Conservation (phyloP, 2,113 vertebrate genomes). For the Mormyrus lacerda region DNA sequence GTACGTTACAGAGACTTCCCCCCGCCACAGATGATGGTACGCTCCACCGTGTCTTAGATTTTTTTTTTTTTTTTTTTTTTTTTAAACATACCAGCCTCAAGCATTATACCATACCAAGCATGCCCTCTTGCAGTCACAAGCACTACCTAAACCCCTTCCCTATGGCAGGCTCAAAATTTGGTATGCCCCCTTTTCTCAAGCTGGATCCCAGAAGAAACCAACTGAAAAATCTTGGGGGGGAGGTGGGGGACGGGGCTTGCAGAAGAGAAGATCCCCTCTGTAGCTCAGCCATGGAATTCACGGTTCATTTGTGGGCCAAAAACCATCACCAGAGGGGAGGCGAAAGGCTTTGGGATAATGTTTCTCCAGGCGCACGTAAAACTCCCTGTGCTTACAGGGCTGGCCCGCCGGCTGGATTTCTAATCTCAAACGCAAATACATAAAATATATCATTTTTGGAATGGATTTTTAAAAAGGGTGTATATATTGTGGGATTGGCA, state of each 20-base stretch:
- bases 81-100: background rate
- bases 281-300: conserved; percentile 7
- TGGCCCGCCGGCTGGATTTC: background rate
- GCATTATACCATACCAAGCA: background rate
- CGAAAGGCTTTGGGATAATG: conserved; percentile 12
- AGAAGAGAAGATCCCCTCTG: background rate
- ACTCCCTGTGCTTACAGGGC: conserved; percentile 4
- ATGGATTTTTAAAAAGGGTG: background rate
- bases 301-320: background rate
- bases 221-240: background rate
- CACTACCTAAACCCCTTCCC: background rate
- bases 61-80: background rate
- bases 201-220: background rate
- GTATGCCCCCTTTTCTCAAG: background rate
- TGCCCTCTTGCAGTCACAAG: background rate
- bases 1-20: conserved; percentile 44
- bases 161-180: background rate
- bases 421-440: conserved; percentile 10
- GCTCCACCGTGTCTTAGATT: background rate
- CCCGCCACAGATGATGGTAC: background rate
- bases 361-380: conserved; percentile 7
- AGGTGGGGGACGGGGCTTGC: too few relatives aligned
- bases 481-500: conserved; percentile 7
- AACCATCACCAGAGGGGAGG: conserved; percentile 7
- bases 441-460: conserved; percentile 18